A percentile compares a stretch with the other conserved stretches of the same genome.
Conservation (phyloP, 2,888 invertebrate genomes). For the Stenodema calcarata region DNA sequence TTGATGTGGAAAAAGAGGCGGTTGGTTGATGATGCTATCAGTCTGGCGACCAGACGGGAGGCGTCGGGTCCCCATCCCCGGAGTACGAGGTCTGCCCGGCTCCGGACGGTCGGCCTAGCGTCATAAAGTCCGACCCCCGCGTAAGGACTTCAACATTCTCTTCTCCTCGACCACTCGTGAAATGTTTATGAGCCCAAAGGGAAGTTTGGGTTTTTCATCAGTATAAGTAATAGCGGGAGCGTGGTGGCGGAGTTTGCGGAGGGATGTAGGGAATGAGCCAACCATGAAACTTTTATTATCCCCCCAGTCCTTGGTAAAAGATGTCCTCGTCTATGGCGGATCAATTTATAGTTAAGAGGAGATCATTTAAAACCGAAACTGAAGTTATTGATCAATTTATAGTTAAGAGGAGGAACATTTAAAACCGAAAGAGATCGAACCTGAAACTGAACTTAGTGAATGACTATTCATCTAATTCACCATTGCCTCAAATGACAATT, state of each 20-base stretch:
- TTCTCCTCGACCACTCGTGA: slow-evolving; percentile 25
- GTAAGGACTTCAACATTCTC: slow-evolving; percentile 15
- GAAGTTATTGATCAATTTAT: too few species aligned
- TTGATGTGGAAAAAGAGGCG: background rate
- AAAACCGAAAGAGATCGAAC: too few species aligned
- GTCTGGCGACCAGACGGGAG: slow-evolving; percentile 13
- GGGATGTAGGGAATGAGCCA: slow-evolving; percentile 16
- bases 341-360: slow-evolving; percentile 16
- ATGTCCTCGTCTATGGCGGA: slow-evolving; percentile 13
- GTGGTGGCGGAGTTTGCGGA: background rate
- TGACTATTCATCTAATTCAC: too few species aligned
- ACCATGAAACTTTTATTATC: slow-evolving; percentile 40
- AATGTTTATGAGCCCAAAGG: slow-evolving; percentile 24
- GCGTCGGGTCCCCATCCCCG: slow-evolving; percentile 9
- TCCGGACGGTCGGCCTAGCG: slow-evolving; percentile 24
- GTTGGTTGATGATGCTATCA: background rate
- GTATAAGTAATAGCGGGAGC: slow-evolving; percentile 26
- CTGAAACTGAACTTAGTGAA: too few species aligned
- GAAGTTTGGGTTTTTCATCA: slow-evolving; percentile 38
- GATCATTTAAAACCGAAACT: background rate
- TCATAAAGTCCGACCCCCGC: slow-evolving; percentile 31
- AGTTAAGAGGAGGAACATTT: too few species aligned
- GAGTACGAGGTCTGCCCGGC: background rate
- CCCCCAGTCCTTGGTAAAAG: background rate
- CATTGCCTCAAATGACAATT: too few species aligned